A percentile compares a stretch with the other conserved stretches of the same genome.
These are phyloP conservation scores for Psilopogon haemacephalus DNA, from an alignment of 2,113 vertebrate genomes.

Conservation along the genomic window DNA sequence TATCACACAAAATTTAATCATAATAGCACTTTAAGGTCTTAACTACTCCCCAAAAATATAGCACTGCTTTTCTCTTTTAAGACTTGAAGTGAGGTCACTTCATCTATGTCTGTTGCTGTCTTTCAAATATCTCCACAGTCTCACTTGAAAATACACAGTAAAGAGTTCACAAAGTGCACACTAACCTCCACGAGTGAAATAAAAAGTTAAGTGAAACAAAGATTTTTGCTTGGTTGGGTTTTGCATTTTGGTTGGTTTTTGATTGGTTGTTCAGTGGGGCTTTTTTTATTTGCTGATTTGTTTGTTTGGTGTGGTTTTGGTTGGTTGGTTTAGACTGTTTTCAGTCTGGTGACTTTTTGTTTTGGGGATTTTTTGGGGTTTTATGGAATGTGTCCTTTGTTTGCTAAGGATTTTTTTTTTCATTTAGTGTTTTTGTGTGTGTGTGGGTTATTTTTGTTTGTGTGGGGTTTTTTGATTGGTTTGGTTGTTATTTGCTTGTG, in stretches of 20 bases:
- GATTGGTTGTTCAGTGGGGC: too few species aligned
- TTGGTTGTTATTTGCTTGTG: background rate
- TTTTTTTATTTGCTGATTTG: background rate
- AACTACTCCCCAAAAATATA: background rate
- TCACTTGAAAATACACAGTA: background rate
- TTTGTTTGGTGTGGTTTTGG: background rate
- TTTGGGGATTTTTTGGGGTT: background rate
- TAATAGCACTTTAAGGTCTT: background rate
- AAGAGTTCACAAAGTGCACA: background rate
- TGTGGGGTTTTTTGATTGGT: too few species aligned
- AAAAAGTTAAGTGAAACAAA: background rate
- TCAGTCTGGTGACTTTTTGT: background rate
- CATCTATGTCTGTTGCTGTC: background rate
- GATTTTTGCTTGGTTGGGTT: background rate
- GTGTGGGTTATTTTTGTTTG: background rate
- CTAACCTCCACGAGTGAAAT: background rate
- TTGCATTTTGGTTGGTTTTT: too few species aligned
- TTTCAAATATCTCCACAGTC: background rate
- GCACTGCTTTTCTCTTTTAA: background rate
- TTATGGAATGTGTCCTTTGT: background rate
- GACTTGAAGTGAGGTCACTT: background rate
- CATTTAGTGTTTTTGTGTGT: background rate
- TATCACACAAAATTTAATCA: background rate
- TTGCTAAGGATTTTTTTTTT: too few species aligned
- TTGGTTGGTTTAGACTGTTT: too few species aligned